Evolutionary conservation across 2,113 vertebrate species (phyloP).

Genomic region (Oceanites oceanicus): DNA sequence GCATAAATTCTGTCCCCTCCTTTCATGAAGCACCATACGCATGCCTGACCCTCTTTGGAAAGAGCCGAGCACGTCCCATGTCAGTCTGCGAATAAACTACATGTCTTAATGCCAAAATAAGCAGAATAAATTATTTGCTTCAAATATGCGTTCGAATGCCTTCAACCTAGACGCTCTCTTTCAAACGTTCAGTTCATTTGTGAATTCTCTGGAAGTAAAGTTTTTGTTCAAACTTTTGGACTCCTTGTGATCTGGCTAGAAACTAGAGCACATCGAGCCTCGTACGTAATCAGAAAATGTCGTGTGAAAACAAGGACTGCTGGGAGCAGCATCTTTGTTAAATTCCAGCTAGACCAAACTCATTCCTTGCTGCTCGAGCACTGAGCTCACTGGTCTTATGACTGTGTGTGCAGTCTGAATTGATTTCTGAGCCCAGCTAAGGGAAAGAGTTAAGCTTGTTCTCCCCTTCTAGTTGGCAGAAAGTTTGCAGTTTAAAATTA

Average conservation of each 20-base stretch:
- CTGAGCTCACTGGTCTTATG: constrained; percentile 17
- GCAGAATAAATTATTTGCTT: constrained; percentile 11
- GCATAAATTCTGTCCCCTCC: background rate
- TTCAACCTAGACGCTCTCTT: background rate
- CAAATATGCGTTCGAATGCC: fast-evolving
- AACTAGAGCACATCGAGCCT: background rate
- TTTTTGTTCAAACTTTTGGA: constrained; percentile 12
- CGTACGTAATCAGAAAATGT: constrained; percentile 25
- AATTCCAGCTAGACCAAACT: constrained; percentile 9
- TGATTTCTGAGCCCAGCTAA: constrained; percentile 52
- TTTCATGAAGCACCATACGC: background rate
- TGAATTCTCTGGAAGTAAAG: constrained; percentile 7
- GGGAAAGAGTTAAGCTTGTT: constrained; percentile 80
- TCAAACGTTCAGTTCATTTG: background rate
- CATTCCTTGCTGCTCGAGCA: background rate
- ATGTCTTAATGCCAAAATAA: background rate
- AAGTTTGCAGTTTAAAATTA: constrained; percentile 90
- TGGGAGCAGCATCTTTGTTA: constrained; percentile 51
- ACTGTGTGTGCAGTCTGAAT: constrained; percentile 11
- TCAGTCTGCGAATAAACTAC: background rate
- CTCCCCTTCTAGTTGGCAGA: constrained; percentile 79
- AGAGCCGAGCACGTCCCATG: background rate
- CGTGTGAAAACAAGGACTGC: constrained; percentile 28
- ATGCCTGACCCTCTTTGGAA: background rate
- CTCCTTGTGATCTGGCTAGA: background rate